Conservation (phyloP, 30 jellyfish, hydroid and myxozoan genomes). For the Aurelia sp. region DNA sequence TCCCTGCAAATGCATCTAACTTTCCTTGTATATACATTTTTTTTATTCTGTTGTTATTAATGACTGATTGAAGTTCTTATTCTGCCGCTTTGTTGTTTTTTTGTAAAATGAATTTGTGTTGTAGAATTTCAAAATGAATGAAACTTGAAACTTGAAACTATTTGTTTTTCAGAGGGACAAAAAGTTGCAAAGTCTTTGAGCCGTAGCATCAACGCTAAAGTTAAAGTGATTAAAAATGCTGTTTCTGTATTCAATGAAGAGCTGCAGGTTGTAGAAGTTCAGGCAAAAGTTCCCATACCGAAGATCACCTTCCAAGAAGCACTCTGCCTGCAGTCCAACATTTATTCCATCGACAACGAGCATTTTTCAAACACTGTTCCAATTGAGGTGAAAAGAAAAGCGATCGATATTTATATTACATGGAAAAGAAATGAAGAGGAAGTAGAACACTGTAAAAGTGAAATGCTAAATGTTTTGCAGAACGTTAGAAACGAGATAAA, state of each 20-base stretch:
- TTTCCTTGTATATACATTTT: no score
- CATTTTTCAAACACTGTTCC: conserved; percentile 19
- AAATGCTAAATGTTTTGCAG: conserved; percentile 16
- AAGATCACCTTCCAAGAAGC: conserved; percentile 16
- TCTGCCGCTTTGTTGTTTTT: no score
- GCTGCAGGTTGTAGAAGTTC: conserved; percentile 14
- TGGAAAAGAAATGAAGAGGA: conserved; percentile 7
- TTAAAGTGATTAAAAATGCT: conserved; percentile 9
- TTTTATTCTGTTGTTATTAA: no score
- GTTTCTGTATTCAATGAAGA: conserved; percentile 22
- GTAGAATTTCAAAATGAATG: no score
- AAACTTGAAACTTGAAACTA: no score
- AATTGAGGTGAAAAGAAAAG: conserved; percentile 13
- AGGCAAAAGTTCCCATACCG: conserved; percentile 15
- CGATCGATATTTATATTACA: conserved; percentile 9
- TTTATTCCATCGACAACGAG: conserved; percentile 24
- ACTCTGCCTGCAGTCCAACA: conserved; percentile 9
- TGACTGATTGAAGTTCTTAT: no score
- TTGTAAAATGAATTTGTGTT: no score
- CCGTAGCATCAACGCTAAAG: conserved; percentile 22
- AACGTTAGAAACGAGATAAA: conserved; percentile 14
- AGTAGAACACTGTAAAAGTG: conserved; percentile 17
- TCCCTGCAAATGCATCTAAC: no score
- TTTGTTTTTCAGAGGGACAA: conserved; percentile 19
- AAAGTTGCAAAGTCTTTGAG: conserved; percentile 20